phyloP scores from a whole-genome alignment of 2,888 invertebrate genomes.

The Ormyrus thymus region DNA sequence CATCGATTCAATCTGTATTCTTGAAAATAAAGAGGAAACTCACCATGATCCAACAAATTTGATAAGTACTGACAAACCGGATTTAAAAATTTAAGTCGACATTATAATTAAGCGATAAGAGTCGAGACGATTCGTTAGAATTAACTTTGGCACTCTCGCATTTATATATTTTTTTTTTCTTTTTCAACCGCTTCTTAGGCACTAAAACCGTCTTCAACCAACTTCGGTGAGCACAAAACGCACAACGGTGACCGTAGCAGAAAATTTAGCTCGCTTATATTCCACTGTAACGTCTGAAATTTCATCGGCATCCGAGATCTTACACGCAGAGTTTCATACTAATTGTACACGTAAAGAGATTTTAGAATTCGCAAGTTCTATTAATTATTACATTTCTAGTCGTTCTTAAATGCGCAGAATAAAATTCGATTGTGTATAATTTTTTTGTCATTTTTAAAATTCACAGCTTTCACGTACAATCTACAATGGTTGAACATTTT shows the following conservation, averaged over 20 bases:
- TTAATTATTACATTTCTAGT: not conserved
- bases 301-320: conserved; percentile 25
- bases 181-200: conserved; percentile 50
- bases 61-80: conserved; percentile 9
- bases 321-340: conserved; percentile 4
- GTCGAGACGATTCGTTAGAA: conserved; percentile 49
- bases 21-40: conserved; percentile 16
- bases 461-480: conserved; percentile 14
- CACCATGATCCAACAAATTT: conserved; percentile 12
- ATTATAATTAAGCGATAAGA: conserved; percentile 34
- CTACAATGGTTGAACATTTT: conserved; percentile 29
- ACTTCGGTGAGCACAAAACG: conserved; percentile 30
- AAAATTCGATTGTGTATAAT: conserved; percentile 1
- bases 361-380: conserved; percentile 18
- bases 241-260: conserved; percentile 44
- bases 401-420: conserved; percentile 17
- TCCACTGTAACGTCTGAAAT: conserved; percentile 51
- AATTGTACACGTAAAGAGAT: conserved; percentile 26
- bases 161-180: conserved; percentile 15
- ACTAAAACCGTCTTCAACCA: conserved; percentile 45
- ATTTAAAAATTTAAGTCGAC: conserved; percentile 19
- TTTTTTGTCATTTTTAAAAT: conserved; percentile 7
- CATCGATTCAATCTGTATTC: not conserved
- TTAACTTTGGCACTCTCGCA: conserved; percentile 56
- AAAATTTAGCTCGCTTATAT: conserved; percentile 40